Evolutionary conservation across 2,797 vertebrate genomes (phyloP), one percentile per base, ranked within the genome.

Genomic region (Coccyzus lansbergi): DNA sequence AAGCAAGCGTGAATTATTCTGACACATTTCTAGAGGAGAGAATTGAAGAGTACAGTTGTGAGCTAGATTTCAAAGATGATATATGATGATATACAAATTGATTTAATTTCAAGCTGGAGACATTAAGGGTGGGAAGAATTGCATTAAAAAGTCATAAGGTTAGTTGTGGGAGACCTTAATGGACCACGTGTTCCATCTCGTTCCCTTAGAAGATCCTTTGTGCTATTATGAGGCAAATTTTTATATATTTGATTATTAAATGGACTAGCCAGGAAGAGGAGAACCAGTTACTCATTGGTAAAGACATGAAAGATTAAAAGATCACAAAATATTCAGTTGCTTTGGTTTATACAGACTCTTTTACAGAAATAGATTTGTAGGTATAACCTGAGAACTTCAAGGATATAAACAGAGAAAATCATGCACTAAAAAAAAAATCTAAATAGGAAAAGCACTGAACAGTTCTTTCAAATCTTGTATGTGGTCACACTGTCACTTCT

Each of bases 1-100:
- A 94, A 95, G 83, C 56, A 95, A 96, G 88, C 83, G 84, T 95
- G 82, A 96, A 96, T 96, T 95, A 95, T 96, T 96, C 88, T 97
- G 93, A 96, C 87, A 94, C 58, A 86, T 77, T 95, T 97, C 93
- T 95, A 78, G 68, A 94, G 74, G 46, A 94, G 79, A 93, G 88
- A 93, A 78, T 91, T 87, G 68, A 40, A 94, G 79, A 93, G 29
- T 75, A 65, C 34, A 83, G 53, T 92, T 89, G 58, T 16, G 36
- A 88, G 63, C 52, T 89, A 93, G 90, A 92, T 90, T 96, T 97
- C 64, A 79, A 70, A 80, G 24, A 93, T 89, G 92, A 96, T 91
- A 96, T 96, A 96, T 78, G 62, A 36, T 91, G 67, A 91, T 78
- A 68, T 17, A 95, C 40, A 64, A 93, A 94, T 77, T 95, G 69